phyloP scores from a whole-genome alignment of 2,113 vertebrate genomes.

The Monopterus albus region DNA sequence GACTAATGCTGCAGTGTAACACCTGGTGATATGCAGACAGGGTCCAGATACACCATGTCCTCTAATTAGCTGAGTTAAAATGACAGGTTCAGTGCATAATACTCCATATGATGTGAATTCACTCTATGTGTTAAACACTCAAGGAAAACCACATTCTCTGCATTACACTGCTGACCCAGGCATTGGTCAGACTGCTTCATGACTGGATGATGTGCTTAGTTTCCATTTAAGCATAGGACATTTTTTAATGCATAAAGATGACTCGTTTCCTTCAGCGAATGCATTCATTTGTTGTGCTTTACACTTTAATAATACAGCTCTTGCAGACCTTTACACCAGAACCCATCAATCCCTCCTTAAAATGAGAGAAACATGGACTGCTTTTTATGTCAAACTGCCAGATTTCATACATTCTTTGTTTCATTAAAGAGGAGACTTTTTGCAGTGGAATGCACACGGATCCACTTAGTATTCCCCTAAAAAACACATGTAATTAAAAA shows the following conservation, averaged over 20 bases:
- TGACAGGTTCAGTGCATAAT: conserved; percentile 59
- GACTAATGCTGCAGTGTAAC: conserved; percentile 58
- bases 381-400: conserved; percentile 28
- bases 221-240: conserved; percentile 41
- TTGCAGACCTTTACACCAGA: conserved; percentile 6
- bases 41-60: conserved; percentile 54
- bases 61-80: conserved; percentile 63
- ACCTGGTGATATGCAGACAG: conserved; percentile 55
- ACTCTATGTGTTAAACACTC: conserved; percentile 39
- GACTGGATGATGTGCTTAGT: conserved; percentile 49
- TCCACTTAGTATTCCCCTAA: conserved; percentile 6
- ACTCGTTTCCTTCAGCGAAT: conserved; percentile 28
- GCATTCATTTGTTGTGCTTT: conserved; percentile 51
- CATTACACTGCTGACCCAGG: conserved; percentile 54
- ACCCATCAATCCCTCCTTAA: conserved; percentile 2
- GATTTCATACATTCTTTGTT: conserved; percentile 6
- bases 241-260: conserved; percentile 43
- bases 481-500: conserved; percentile 41
- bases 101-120: conserved; percentile 49
- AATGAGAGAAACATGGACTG: neutral
- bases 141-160: conserved; percentile 45
- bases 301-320: conserved; percentile 29
- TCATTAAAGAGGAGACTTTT: conserved; percentile 10
- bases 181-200: conserved; percentile 47
- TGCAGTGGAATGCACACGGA: conserved; percentile 19